Conservation (phyloP, 92 coral and sea anemone species). For the Phenganax stokvisi region DNA sequence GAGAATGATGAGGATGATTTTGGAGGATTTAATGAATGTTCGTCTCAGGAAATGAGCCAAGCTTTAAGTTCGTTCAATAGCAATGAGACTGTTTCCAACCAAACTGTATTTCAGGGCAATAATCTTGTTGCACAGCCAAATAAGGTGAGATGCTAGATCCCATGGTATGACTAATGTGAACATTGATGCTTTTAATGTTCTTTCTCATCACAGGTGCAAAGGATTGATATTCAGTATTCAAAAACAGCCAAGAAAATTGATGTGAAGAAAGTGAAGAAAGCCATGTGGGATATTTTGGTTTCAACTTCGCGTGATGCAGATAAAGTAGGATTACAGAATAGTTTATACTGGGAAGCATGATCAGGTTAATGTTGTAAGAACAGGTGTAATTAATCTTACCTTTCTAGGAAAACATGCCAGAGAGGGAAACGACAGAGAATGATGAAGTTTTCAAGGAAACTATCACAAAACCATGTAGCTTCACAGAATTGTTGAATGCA, state of each 20-base stretch:
- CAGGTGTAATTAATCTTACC: not conserved
- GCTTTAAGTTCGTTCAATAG: constrained; percentile 49
- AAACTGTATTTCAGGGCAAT: constrained; percentile 84
- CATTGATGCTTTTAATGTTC: not conserved
- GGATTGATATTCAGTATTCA: constrained; percentile 83
- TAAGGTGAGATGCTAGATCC: constrained; percentile 47
- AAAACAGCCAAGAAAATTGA: constrained; percentile 98
- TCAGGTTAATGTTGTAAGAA: too few relatives aligned
- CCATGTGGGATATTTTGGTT: constrained; percentile 76
- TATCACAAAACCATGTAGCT: constrained; percentile 52
- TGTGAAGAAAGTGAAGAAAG: constrained; percentile 74
- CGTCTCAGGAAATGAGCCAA: constrained; percentile 71
- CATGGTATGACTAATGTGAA: not conserved
- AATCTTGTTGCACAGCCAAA: constrained; percentile 94
- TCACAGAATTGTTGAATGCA: constrained; percentile 59
- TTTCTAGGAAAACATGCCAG: constrained; percentile 68
- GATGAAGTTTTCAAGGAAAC: constrained; percentile 21
- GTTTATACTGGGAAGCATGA: not conserved
- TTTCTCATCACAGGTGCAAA: constrained; percentile 57
- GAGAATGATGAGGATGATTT: constrained; percentile 54
- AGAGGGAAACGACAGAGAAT: constrained; percentile 29
- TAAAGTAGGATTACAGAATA: constrained; percentile 42
- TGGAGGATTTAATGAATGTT: constrained; percentile 55
- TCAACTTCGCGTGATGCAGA: constrained; percentile 37
- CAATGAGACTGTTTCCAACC: constrained; percentile 58